Evolutionary conservation across 2,888 invertebrate genomes (phyloP), one percentile per base, ranked within the genome.

Genomic region (Trachelus iudaicus): DNA sequence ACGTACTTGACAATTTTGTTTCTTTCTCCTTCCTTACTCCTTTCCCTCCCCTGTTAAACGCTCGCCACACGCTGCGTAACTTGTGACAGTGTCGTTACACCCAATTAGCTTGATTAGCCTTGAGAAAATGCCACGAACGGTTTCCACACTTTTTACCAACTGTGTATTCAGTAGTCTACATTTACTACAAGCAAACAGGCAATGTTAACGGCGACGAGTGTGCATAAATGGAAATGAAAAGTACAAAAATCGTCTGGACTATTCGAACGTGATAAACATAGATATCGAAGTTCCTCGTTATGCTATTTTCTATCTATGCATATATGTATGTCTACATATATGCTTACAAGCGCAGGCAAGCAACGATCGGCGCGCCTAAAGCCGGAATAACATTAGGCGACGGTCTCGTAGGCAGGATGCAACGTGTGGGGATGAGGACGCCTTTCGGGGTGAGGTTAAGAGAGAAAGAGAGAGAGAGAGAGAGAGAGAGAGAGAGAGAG

Each of bases 401-500:
- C 9, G 9, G 56, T 23, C 56, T 56, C 56, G 56, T 56, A 56
- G 56, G 56, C 56, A 56, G 56, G 23, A 56, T 9, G 56, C 56
- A 23, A 15, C 23, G 56, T 23, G 56, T 40, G 33, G 33, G 33
- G 33, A 33, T 3, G 33, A 33, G 33, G 33, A 33, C 33, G 33
- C 33, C 2, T 6, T 15, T 40, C 40, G 40, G 15, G 15, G 23
- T 40, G 40, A 40, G 40, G 40, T 15, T 40, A 23, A 40, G 40
- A 4, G 15, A 6, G 6, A 75, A 34, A 69, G 30, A 73, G 73
- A 71, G 71, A 69, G 74, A 79, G 93, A 92, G 92, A 91, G 90
- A 90, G 92, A 92, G 92, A 91, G 92, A 92, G 92, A 90, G 92
- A 92, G 89, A 90, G 91, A 91, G 92, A 92, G 31, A 31, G 31